Base-by-base conservation (phyloP, 1,140 invertebrate genomes). In the Drosophila pectinifera region DNA sequence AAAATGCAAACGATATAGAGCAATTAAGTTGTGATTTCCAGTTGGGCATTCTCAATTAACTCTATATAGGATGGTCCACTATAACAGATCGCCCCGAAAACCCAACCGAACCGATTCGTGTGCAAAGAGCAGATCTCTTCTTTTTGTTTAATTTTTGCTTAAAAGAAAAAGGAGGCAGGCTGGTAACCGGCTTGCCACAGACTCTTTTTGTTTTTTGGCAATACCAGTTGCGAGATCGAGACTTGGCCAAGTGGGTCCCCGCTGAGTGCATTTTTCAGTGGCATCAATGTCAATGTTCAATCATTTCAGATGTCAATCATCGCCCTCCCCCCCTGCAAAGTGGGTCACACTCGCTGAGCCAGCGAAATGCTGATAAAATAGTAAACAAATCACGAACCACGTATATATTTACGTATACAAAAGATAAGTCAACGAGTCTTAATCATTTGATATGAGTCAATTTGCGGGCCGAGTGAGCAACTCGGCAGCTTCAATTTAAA, bases 281-380 rank as follows among this genome's bases (percentile, higher is more conserved):
- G 78, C 78, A 85, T 85, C 83, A 88, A 89, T 86, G 83, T 88
- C 83, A 86, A 74, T 83, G 70, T 41, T 72, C 56, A 53, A 28
- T 73, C 39, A 48, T 43, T 43, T n/a, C n/a, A n/a, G n/a, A n/a
- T n/a, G 49, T 41, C 46, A 56, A 38, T 42, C 51, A 24, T 10
- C 45, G 18, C 41, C 24, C 20, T n/a, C n/a, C n/a, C n/a, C n/a
- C n/a, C n/a, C 24, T 38, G 34, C 73, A 77, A 88, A 51, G 70
- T 86, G 83, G 86, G 83, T 88, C 83, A 76, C 78, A 51, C 41
- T 41, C 24, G 10, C 20, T 18, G n/a, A 53, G 67, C 42, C 64
- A 43, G 48, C 42, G 13, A 22, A 70, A 43, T 57, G 63, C 67
- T 73, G 79, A 86, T 86, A 79, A 79, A 73, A 53, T 70, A 45